Conservation (phyloP, 2,113 vertebrate species). For the Syngnathoides biaculeatus region DNA sequence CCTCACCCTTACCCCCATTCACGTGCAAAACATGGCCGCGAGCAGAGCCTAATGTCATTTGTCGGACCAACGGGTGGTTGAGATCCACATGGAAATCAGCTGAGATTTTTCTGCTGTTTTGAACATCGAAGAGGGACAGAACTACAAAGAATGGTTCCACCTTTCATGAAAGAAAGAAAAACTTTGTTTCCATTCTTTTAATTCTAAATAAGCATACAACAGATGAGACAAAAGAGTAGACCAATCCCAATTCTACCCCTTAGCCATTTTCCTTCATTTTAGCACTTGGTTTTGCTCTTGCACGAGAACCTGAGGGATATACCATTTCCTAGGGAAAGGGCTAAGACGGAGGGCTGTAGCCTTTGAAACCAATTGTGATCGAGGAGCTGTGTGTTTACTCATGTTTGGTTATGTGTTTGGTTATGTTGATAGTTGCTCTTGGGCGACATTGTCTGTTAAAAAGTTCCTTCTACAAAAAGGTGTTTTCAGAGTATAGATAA, state of each 20-base stretch:
- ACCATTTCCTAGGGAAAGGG: too few species aligned
- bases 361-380: not conserved
- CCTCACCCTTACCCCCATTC: slow-evolving; percentile 70
- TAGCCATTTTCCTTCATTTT: too few species aligned
- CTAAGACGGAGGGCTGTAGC: too few species aligned
- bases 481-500: too few species aligned
- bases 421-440: too few species aligned
- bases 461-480: too few species aligned
- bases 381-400: not conserved
- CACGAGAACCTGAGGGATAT: too few species aligned
- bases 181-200: not conserved
- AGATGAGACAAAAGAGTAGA: not conserved
- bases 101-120: slow-evolving; percentile 91
- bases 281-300: too few species aligned
- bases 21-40: slow-evolving; percentile 46
- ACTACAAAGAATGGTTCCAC: slow-evolving; percentile 96
- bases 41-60: slow-evolving; percentile 73
- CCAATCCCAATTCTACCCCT: too few species aligned
- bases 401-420: too few species aligned
- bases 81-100: slow-evolving; percentile 96
- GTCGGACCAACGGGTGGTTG: slow-evolving; percentile 85
- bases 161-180: slow-evolving; percentile 56
- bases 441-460: too few species aligned
- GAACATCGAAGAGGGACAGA: slow-evolving; percentile 91
- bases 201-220: not conserved